phyloP scores from a whole-genome alignment of 1,140 invertebrate species.

The Ctenoplectra terminalis region DNA sequence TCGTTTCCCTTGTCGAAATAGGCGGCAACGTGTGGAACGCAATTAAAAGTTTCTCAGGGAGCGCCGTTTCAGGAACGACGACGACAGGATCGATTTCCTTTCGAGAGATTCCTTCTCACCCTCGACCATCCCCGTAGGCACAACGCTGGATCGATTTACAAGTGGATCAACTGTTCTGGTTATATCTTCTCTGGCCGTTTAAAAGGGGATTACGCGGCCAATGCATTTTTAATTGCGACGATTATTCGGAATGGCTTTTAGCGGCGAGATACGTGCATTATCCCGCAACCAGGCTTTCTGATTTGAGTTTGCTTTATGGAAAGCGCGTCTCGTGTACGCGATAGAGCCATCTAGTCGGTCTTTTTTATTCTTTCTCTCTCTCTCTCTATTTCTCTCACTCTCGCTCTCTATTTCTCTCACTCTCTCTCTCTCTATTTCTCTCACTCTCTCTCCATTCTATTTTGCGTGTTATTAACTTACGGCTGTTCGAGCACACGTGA shows the following conservation, averaged over 20 bases:
- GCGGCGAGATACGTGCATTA: constrained; percentile 17
- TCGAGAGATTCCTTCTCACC: constrained; percentile 24
- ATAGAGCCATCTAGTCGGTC: background rate
- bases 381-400: background rate
- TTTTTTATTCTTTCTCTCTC: too few relatives aligned
- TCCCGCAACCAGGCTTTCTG: background rate
- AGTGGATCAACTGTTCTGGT: constrained; percentile 25
- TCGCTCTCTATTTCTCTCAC: background rate
- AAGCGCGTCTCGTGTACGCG: background rate
- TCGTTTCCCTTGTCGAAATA: constrained; percentile 40
- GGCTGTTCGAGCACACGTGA: too few relatives aligned
- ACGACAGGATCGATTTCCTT: constrained; percentile 53
- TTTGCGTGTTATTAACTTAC: background rate
- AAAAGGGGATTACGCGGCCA: constrained; percentile 13
- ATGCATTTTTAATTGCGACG: constrained; percentile 46
- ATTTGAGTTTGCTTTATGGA: constrained; percentile 15
- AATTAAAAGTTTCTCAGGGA: constrained; percentile 77
- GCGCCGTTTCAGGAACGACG: constrained; percentile 36
- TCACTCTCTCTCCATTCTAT: background rate
- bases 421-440: background rate
- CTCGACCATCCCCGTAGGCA: background rate
- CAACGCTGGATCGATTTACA: constrained; percentile 26
- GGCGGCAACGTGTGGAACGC: constrained; percentile 67
- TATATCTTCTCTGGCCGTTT: constrained; percentile 4
- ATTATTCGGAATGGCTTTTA: constrained; percentile 19